Base-by-base conservation (phyloP, 2,888 invertebrate genomes). In the Teleiodes luculella region DNA sequence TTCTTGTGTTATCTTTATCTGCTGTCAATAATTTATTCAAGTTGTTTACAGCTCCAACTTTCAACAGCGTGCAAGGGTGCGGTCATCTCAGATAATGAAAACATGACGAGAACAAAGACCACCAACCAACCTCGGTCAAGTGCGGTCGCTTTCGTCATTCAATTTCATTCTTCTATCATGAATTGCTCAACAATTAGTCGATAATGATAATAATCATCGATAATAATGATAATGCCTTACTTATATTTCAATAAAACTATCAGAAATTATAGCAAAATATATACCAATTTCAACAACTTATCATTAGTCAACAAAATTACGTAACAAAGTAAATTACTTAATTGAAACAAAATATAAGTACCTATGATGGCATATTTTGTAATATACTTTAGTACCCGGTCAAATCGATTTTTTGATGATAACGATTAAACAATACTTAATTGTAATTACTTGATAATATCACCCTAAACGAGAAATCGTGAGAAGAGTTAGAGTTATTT, bases 1-100 rank as follows among this genome's bases (percentile, higher is more conserved):
- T 78, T 78, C 76, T 78, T 73, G 70, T 65, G 72, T 67, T 60
- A 62, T 66, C 67, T 62, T 68, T 68, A 66, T 62, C 61, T 66
- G 63, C 64, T 64, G 62, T 62, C 56, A 68, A 67, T 72, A 67
- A 69, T 67, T 71, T 69, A 69, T 62, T 60, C 55, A 67, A 68
- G 63, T 75, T 72, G 68, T 75, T 77, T 72, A 76, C 72, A 75
- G 70, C 67, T 43, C 69, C 61, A 62, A 64, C 63, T 65, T 60
- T 62, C 65, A 65, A 65, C 59, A 53, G 47, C 36, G 43, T 52
- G 13, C 24, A 51, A 37, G 30, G 49, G 48, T 57, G 55, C 61
- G 56, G 56, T 16, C n/a, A 35, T 20, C 39, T 30, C 48, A 62
- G 56, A 57, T 55, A 37, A 31, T 53, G 55, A 54, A 41, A 50